These are phyloP conservation scores for Drosophila lacicola DNA, from an alignment of 2,888 invertebrate genomes.

Conservation along the genomic window DNA sequence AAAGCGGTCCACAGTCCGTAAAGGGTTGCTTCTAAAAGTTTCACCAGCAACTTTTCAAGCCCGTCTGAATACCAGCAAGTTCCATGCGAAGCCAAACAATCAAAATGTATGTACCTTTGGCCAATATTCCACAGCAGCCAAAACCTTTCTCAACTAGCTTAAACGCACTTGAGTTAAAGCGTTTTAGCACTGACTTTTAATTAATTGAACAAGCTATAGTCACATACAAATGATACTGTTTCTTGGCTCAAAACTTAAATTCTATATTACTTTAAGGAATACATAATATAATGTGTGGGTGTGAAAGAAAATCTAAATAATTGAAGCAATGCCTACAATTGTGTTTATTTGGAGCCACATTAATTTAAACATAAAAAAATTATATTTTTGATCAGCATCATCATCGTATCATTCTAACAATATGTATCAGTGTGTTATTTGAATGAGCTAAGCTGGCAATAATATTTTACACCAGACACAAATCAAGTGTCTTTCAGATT, in stretches of 20 bases:
- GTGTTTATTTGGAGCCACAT: too few species aligned
- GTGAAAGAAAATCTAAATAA: too few species aligned
- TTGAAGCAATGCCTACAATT: too few species aligned
- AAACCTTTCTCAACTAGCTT: conserved; percentile 38
- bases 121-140: conserved; percentile 20
- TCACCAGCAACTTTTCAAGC: conserved; percentile 38
- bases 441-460: too few species aligned
- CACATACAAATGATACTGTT: not conserved
- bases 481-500: too few species aligned
- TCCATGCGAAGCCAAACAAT: conserved; percentile 41
- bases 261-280: too few species aligned
- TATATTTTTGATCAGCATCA: too few species aligned
- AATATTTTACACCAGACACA: too few species aligned
- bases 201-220: conserved; percentile 21
- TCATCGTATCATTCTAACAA: too few species aligned
- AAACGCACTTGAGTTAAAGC: conserved; percentile 13
- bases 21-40: conserved; percentile 44
- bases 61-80: conserved; percentile 36
- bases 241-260: not conserved
- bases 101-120: conserved; percentile 26
- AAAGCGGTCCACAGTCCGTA: conserved; percentile 11
- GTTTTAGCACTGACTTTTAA: conserved; percentile 21
- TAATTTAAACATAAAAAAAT: too few species aligned
- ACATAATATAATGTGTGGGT: too few species aligned
- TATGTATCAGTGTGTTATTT: too few species aligned